A percentile compares a stretch with the other conserved stretches of the same genome.
Conservation (phyloP, 92 coral and sea anemone genomes). For the Porites evermanni region DNA sequence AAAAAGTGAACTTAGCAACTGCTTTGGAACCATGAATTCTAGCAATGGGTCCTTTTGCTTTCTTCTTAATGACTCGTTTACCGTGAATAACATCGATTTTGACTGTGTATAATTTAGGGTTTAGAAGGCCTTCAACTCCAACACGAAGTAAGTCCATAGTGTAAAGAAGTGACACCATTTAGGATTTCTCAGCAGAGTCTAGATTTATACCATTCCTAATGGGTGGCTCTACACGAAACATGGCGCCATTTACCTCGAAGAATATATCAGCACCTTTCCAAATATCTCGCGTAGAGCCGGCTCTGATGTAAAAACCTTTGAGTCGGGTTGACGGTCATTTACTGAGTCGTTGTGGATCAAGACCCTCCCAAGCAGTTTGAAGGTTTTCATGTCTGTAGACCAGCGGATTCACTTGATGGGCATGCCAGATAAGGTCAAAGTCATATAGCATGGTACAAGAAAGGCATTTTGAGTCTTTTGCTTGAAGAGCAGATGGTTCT, state of each 20-base stretch:
- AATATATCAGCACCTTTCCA: conserved; percentile 43
- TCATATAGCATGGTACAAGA: too few relatives aligned
- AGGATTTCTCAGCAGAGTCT: conserved; percentile 19
- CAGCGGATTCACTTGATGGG: conserved; percentile 64
- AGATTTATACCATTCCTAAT: background rate
- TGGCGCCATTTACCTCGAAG: conserved; percentile 54
- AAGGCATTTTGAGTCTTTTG: too few relatives aligned
- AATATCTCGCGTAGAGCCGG: conserved; percentile 33
- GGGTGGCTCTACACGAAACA: conserved; percentile 75
- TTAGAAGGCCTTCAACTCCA: conserved; percentile 51
- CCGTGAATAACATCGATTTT: conserved; percentile 13
- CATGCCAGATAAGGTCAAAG: too few relatives aligned
- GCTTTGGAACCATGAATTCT: background rate
- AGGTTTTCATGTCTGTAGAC: conserved; percentile 52
- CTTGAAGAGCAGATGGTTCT: too few relatives aligned
- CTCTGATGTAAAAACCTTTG: conserved; percentile 49
- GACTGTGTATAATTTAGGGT: conserved; percentile 38
- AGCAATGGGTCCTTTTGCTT: conserved; percentile 9
- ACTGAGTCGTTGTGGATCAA: conserved; percentile 69
- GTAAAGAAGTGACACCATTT: conserved; percentile 14
- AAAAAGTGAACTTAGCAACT: conserved; percentile 9
- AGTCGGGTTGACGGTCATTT: conserved; percentile 54
- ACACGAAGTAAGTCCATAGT: conserved; percentile 25
- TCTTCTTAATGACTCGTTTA: background rate
- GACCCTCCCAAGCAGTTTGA: conserved; percentile 7